These are phyloP conservation scores for Drosophila parabipectinata DNA, from an alignment of 1,140 invertebrate genomes.

Conservation along the genomic window DNA sequence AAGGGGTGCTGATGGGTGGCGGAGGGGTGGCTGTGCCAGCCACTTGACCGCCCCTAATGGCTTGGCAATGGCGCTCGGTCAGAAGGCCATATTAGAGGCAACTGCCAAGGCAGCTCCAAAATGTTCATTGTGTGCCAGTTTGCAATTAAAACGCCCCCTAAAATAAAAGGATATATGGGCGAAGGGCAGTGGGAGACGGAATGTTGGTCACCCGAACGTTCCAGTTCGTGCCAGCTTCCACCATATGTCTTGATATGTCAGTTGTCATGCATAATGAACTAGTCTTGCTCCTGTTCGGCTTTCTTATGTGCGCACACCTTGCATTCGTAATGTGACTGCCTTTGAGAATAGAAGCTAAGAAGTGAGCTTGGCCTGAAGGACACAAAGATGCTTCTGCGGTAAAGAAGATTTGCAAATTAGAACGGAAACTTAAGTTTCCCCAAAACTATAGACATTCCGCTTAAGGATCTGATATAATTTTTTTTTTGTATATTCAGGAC, in stretches of 20 bases:
- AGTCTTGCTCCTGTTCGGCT: conserved; percentile 5
- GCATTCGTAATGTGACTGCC: conserved; percentile 55
- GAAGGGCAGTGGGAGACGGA: neutral
- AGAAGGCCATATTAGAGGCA: conserved; percentile 20
- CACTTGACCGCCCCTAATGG: conserved; percentile 69
- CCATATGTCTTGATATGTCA: conserved; percentile 75
- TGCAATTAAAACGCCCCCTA: conserved; percentile 68
- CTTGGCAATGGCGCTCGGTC: conserved; percentile 36
- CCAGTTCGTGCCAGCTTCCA: conserved; percentile 31
- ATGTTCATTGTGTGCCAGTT: conserved; percentile 61
- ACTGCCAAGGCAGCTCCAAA: conserved; percentile 39
- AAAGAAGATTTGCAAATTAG: conserved; percentile 46
- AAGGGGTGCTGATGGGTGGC: neutral
- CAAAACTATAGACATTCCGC: no score
- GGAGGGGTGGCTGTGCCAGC: neutral
- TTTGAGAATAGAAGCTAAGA: conserved; percentile 27
- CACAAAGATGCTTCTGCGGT: conserved; percentile 13
- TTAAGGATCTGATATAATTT: no score
- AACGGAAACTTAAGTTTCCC: neutral
- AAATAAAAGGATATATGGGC: conserved; percentile 47
- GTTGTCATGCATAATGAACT: conserved; percentile 72
- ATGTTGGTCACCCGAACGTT: conserved; percentile 19
- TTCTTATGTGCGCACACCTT: conserved; percentile 37
- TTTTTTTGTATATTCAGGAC: no score
- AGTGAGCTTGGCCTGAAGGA: neutral